phyloP scores from a whole-genome alignment of 30 jellyfish, hydroid and myxozoan species.

The Aurelia sp. region DNA sequence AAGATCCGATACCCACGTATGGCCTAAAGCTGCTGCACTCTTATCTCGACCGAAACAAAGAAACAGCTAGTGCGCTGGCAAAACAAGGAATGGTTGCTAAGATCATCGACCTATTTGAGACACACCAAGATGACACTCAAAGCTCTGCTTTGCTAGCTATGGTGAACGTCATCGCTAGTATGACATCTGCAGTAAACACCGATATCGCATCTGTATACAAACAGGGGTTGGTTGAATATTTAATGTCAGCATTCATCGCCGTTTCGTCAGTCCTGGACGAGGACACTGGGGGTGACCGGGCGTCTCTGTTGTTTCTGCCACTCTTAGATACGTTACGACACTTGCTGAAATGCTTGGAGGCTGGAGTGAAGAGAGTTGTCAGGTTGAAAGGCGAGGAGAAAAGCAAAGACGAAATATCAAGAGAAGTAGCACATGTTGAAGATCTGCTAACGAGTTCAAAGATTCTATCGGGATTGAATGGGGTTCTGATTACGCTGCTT shows the following conservation, averaged over 20 bases:
- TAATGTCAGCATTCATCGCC: slow-evolving; percentile 85
- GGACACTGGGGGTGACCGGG: slow-evolving; percentile 51
- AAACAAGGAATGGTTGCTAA: slow-evolving; percentile 51
- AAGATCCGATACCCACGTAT: slow-evolving; percentile 90
- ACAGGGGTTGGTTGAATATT: slow-evolving; percentile 76
- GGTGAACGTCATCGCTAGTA: slow-evolving; percentile 67
- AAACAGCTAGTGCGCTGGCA: slow-evolving; percentile 21
- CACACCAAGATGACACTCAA: slow-evolving; percentile 66
- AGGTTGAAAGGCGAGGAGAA: slow-evolving; percentile 48
- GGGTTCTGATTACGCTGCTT: slow-evolving; percentile 79
- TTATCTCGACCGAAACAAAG: slow-evolving; percentile 60
- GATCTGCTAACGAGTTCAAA: slow-evolving; percentile 64
- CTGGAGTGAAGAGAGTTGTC: slow-evolving; percentile 79
- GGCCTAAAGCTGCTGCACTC: slow-evolving; percentile 77
- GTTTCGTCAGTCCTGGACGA: slow-evolving; percentile 80
- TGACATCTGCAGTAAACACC: slow-evolving; percentile 46
- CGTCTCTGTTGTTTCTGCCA: slow-evolving; percentile 68
- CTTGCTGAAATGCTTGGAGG: slow-evolving; percentile 66
- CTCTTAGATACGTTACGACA: slow-evolving; percentile 85
- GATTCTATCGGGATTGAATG: slow-evolving; percentile 77
- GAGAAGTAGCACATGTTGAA: slow-evolving; percentile 67
- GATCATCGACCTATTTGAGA: slow-evolving; percentile 52
- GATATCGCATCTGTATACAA: slow-evolving; percentile 55
- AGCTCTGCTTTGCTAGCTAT: slow-evolving; percentile 73
- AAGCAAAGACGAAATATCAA: neutral